Evolutionary conservation across 2,888 invertebrate species (phyloP).

Genomic region (Scaptomyza polygonia): DNA sequence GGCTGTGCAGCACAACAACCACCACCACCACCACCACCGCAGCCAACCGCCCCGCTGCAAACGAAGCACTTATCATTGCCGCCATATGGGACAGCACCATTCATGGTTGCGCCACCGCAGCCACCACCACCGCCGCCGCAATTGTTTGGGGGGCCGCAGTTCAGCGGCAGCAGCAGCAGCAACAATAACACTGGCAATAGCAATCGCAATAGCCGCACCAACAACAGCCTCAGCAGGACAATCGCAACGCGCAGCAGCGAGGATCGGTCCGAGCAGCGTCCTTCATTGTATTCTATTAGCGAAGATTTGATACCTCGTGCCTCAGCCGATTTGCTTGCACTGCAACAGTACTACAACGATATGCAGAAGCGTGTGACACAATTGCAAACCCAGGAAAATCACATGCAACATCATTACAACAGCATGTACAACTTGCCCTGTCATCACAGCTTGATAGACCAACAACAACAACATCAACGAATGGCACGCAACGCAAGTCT

Average conservation of each 20-base stretch:
- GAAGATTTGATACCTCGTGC: constrained; percentile 84
- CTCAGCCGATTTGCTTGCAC: constrained; percentile 86
- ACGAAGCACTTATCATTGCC: constrained; percentile 8
- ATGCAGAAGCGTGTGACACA: constrained; percentile 42
- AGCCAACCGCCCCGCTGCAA: constrained; percentile 11
- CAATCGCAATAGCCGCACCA: constrained; percentile 7
- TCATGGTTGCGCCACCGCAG: constrained; percentile 31
- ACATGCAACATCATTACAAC: neutral
- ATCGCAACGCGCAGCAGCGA: neutral
- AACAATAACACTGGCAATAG: constrained; percentile 1
- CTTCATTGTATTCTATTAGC: constrained; percentile 71
- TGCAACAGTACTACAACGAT: constrained; percentile 89
- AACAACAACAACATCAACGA: constrained; percentile 27
- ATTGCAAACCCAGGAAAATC: constrained; percentile 14
- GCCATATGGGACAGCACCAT: constrained; percentile 23
- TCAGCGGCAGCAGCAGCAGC: neutral
- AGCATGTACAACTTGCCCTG: constrained; percentile 6
- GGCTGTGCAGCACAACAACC: constrained; percentile 35
- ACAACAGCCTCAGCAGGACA: neutral
- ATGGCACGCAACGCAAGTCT: constrained; percentile 2
- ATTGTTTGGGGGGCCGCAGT: constrained; percentile 9
- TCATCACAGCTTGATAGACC: constrained; percentile 47
- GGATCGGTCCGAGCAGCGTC: constrained; percentile 60
- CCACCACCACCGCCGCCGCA: constrained; percentile 2
- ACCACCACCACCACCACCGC: constrained; percentile 17